phyloP scores from a whole-genome alignment of 2,113 vertebrate species.

The Antidorcas marsupialis region DNA sequence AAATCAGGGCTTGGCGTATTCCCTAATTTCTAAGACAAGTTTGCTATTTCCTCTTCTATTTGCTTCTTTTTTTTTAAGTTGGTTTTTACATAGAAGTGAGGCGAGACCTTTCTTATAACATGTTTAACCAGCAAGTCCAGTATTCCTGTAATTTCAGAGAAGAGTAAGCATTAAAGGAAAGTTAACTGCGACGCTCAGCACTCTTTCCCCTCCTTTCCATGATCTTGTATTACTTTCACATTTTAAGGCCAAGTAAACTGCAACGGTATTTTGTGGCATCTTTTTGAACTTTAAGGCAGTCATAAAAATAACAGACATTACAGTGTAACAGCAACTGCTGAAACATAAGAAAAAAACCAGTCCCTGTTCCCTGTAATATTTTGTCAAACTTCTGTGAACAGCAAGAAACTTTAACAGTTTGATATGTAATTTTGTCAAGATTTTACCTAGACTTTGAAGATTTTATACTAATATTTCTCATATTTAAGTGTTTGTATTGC shows the following conservation, averaged over 20 bases:
- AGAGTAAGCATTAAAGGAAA: slow-evolving; percentile 22
- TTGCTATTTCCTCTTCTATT: neutral
- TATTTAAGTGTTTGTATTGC: slow-evolving; percentile 14
- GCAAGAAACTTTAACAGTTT: neutral
- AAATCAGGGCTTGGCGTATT: neutral
- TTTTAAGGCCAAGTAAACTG: slow-evolving; percentile 29
- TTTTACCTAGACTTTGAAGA: neutral
- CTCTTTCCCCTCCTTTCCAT: neutral
- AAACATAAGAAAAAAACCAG: slow-evolving; percentile 38
- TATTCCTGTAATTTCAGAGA: slow-evolving; percentile 19
- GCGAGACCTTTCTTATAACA: neutral
- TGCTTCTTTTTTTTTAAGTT: neutral
- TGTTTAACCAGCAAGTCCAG: neutral
- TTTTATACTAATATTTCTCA: neutral
- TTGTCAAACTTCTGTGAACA: neutral
- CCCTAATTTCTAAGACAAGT: neutral
- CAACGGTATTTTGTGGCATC: neutral
- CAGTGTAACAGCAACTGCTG: neutral
- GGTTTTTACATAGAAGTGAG: neutral
- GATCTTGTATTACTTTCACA: neutral
- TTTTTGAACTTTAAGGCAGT: slow-evolving; percentile 7
- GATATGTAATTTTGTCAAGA: neutral
- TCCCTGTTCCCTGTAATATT: neutral
- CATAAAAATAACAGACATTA: neutral
- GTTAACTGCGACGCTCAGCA: neutral